These are phyloP conservation scores for Cepaea nemoralis DNA, from an alignment of 1,140 invertebrate genomes.

Conservation along the genomic window DNA sequence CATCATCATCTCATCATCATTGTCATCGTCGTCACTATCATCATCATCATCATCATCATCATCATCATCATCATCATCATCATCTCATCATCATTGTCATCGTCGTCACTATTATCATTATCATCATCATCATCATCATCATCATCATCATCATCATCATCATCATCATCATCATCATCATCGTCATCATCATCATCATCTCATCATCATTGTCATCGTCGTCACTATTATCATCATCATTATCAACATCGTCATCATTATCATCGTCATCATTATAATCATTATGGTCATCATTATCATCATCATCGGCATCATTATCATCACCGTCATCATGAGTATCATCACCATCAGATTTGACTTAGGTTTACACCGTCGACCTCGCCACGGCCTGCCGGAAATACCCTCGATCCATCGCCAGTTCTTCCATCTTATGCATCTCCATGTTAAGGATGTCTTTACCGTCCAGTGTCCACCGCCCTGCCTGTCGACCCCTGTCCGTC, in stretches of 20 bases:
- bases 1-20: too few species aligned
- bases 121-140: conserved; percentile 15
- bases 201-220: too few species aligned
- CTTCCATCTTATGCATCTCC: background rate
- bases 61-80: conserved; percentile 15
- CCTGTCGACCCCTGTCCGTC: too few species aligned
- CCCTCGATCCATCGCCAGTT: background rate
- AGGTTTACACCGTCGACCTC: too few species aligned
- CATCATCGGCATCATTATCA: too few species aligned
- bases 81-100: too few species aligned
- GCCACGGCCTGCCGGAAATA: too few species aligned
- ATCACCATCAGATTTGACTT: background rate
- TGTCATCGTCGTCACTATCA: background rate
- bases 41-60: conserved; percentile 18
- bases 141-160: conserved; percentile 29
- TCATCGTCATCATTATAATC: too few species aligned
- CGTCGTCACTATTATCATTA: conserved; percentile 13
- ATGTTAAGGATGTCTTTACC: background rate
- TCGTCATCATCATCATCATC: conserved; percentile 21
- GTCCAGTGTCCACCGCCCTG: too few species aligned
- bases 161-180: conserved; percentile 26
- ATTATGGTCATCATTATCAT: too few species aligned
- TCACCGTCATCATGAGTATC: too few species aligned
- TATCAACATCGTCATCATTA: too few species aligned
- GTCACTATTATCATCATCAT: conserved; percentile 12